These are phyloP conservation scores for Plagodis dolabraria DNA, from an alignment of 2,888 invertebrate genomes.

Conservation along the genomic window DNA sequence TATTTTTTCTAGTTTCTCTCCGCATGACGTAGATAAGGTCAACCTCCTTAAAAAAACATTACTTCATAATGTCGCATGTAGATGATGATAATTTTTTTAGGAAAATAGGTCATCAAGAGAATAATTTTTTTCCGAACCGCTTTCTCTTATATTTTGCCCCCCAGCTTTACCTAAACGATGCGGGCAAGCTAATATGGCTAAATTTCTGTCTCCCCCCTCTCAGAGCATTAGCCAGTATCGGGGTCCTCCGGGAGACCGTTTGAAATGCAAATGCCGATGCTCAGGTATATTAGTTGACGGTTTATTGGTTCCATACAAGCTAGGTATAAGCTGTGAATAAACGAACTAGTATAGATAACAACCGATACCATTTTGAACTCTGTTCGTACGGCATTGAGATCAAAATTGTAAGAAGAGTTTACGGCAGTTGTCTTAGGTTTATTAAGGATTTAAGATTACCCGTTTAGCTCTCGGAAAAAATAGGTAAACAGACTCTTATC, in stretches of 20 bases:
- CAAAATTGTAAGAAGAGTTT: conserved; percentile 2
- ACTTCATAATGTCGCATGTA: too few species aligned
- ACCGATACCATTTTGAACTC: conserved; percentile 2
- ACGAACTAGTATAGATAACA: conserved; percentile 21
- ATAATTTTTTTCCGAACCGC: conserved; percentile 16
- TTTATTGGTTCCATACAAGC: conserved; percentile 66
- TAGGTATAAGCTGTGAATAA: conserved; percentile 40
- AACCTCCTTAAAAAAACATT: too few species aligned
- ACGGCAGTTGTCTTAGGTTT: not conserved
- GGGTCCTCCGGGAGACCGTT: conserved; percentile 55
- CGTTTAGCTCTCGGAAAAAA: too few species aligned
- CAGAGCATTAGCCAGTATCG: conserved; percentile 54
- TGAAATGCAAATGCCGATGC: conserved; percentile 77
- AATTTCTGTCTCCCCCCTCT: conserved; percentile 59
- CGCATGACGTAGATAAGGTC: too few species aligned
- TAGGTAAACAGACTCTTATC: too few species aligned
- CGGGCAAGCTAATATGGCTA: conserved; percentile 61
- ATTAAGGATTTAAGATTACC: too few species aligned
- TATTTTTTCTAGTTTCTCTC: too few species aligned
- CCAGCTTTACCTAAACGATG: conserved; percentile 44
- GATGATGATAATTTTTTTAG: too few species aligned
- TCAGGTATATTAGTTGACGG: conserved; percentile 70
- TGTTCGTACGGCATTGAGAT: conserved; percentile 15
- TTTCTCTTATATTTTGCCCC: conserved; percentile 27
- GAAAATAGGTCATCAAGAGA: too few species aligned